Conservation (phyloP, 2,113 vertebrate genomes). For the Furnarius figulus region DNA sequence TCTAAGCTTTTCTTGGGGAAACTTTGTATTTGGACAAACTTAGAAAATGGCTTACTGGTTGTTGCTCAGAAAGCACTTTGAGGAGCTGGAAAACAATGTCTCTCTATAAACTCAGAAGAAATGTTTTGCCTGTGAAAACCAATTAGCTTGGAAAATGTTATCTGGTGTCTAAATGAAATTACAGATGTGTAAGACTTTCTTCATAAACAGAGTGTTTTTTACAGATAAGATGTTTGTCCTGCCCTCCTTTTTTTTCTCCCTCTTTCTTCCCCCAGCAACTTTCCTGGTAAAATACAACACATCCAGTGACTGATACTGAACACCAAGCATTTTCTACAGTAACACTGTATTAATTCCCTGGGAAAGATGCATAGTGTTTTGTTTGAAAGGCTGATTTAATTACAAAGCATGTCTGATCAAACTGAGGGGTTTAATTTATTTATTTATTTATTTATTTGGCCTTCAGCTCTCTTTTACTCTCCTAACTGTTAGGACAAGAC, state of each 20-base stretch:
- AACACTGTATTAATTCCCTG: background rate
- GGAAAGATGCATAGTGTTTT: background rate
- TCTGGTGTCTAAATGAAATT: background rate
- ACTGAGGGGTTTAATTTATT: background rate
- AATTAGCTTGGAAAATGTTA: background rate
- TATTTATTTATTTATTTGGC: background rate
- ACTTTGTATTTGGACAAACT: background rate
- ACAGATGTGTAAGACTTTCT: background rate
- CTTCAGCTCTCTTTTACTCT: background rate
- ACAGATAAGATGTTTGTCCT: background rate
- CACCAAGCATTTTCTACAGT: background rate
- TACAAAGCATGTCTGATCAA: background rate
- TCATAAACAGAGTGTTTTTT: background rate
- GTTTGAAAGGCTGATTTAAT: background rate
- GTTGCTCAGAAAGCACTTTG: background rate
- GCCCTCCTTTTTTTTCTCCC: background rate
- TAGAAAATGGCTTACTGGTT: background rate
- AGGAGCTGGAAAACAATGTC: background rate
- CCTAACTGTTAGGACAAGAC: background rate
- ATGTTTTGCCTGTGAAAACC: background rate
- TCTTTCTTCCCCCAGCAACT: background rate
- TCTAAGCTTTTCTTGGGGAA: background rate
- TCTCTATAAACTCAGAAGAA: background rate
- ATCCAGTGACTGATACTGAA: background rate
- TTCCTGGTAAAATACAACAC: background rate